Evolutionary conservation across 1,140 invertebrate genomes (phyloP), one percentile per base, ranked within the genome.

Genomic region (Mya arenaria): DNA sequence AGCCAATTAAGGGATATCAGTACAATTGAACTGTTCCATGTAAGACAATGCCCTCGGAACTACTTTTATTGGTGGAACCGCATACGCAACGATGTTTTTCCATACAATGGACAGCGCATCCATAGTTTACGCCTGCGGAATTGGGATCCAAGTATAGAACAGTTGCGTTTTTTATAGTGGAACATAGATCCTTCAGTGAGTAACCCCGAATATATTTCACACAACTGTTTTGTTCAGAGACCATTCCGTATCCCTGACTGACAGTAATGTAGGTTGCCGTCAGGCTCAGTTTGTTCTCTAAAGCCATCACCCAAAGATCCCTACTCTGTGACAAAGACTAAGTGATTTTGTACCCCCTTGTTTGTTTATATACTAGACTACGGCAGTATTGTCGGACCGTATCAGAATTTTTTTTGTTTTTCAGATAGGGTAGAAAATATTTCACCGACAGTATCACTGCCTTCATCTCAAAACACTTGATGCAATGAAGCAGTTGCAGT

Each of bases 61-160:
- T 19, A 73, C 23, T 8, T 36, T 25, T 10, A 73, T 32, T 73
- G 71, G 71, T 32, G 71, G 71, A 36, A 56, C 55, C 10, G 52
- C 71, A 58, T 73, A 73, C 13, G 34, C 71, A 36, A 36, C 55
- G 48, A 73, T 73, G 10, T 36, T 58, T 30, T 56, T 6, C 71
- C 71, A 73, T n/a, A 28, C n/a, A 34, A 73, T 73, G 55, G 71
- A 30, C 52, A 73, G 52, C 19, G 71, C 48, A 56, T 73, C 71
- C 32, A 58, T 8, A 52, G 71, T 52, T 19, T 32, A 58, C 10
- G 73, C 73, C 65, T 77, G 58, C 13, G 73, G 73, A 23, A 63
- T 36, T 28, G 60, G 41, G 19, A 19, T 36, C 58, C 65, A 69
- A n/a, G 65, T 41, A 52, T 23, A 52, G 25, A 52, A 52, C 48